Base-by-base conservation (phyloP, 2,888 invertebrate genomes). In the Aphodius sticticus region DNA sequence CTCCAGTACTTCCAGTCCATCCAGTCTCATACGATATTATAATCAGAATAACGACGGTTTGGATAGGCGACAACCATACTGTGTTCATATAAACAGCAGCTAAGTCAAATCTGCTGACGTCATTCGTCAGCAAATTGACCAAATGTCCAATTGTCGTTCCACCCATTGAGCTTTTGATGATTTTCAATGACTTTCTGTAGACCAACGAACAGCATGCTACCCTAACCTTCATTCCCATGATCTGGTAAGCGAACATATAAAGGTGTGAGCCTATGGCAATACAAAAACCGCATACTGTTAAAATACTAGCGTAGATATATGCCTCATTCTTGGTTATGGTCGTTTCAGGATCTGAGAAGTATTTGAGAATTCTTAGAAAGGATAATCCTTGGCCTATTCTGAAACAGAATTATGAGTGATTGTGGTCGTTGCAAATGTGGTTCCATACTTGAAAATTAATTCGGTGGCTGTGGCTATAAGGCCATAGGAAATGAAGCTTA, bases 41-140 rank as follows among this genome's bases (percentile, higher is more conserved):
- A 81, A 89, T 90, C 16, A 92, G 90, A 12, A 92, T 92, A 53
- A 92, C 90, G 0, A 91, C 85, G 0, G 92, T 91, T 86, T 94
- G 92, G n/a, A 93, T 86, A 0, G 94, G 94, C 89, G 90, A 93
- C 86, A 89, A 93, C 94, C 89, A 94, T 90, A 97, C 90, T 88
- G 96, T 98, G 89, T 98, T 98, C 6, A 97, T 89, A 87, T 98
- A 96, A 83, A 96, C 93, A 78, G 97, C 93, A 12, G 96, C 96
- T 87, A 96, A 93, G 88, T 99, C 99, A 88, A 99, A 97, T 83
- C 93, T 90, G 84, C 91, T 92, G 12, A 94, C 93, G 86, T 95
- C 95, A 84, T 94, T 94, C 16, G 94, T 93, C 84, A 94, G 87
- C 74, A 91, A 85, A 84, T 90, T 91, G 14, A 90, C 87, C 80